Evolutionary conservation across 2,797 vertebrate species (phyloP), one percentile per base, ranked within the genome.

Genomic region (Hylomyscus alleni): DNA sequence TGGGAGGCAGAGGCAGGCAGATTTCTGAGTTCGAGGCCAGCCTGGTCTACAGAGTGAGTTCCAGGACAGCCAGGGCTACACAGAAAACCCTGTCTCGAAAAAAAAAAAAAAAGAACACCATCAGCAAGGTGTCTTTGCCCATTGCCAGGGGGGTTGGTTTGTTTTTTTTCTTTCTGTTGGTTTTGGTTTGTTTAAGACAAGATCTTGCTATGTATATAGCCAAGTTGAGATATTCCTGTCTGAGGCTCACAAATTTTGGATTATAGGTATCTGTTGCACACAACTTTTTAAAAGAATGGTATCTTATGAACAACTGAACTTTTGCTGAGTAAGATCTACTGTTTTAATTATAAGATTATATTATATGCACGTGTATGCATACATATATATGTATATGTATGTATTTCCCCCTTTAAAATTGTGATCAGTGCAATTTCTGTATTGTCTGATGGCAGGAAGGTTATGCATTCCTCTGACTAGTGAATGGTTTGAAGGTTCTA

Each of bases 401-500:
- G 44, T 44, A 44, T 44, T 44, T 44, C 44, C 44, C 44, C 44
- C 44, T 44, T 44, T 44, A 44, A 44, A 44, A 44, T 44, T 44
- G 44, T 3, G 44, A 44, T 44, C 44, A 44, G 6, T 44, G 44
- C 44, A 44, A 44, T 44, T 44, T 47, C 12, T 82, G 24, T 40
- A 78, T 89, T 93, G 54, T 69, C 54, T 89, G 65, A 1, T 91
- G 31, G n/a, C 77, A 62, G 6, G 80, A 88, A 92, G 34, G 54
- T 60, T 76, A 72, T 56, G 73, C 81, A 60, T 81, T 47, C 62
- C 31, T 89, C 54, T 86, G 31, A 44, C 29, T 69, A 86, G n/a
- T 69, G 34, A 83, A 82, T 84, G 87, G 95, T 88, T 88, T 90
- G 76, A 91, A 92, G 78, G 44, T 76, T 81, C 17, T 84, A 91